Conservation (phyloP, 2,113 vertebrate species). For the Poeciliopsis retropinna region DNA sequence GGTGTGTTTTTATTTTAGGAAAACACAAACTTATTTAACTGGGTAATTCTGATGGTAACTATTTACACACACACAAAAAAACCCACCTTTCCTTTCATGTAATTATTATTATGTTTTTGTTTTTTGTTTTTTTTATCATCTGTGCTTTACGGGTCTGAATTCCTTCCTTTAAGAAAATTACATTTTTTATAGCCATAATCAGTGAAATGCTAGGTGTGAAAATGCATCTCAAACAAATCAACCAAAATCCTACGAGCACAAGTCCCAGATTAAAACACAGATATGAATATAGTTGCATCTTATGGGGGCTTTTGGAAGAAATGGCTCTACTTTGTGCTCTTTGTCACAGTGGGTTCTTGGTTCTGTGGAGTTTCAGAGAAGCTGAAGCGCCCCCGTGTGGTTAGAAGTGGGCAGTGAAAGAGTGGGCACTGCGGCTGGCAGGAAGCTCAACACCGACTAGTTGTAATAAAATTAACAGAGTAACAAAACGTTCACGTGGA, state of each 20-base stretch:
- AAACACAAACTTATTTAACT: constrained; percentile 47
- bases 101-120: constrained; percentile 2
- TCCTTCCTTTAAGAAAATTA: constrained; percentile 5
- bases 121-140: background rate
- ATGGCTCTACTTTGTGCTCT: constrained; percentile 65
- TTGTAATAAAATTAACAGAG: constrained; percentile 66
- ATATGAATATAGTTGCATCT: constrained; percentile 45
- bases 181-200: background rate
- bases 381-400: constrained; percentile 57
- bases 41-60: constrained; percentile 32
- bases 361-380: constrained; percentile 54
- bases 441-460: constrained; percentile 66
- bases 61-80: constrained; percentile 38
- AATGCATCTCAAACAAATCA: constrained; percentile 35
- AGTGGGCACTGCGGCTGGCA: constrained; percentile 72
- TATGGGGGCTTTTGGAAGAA: constrained; percentile 33
- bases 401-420: constrained; percentile 69
- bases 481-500: constrained; percentile 63
- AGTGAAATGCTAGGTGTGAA: constrained; percentile 46
- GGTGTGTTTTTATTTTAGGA: constrained; percentile 44
- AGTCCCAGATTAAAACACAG: constrained; percentile 37
- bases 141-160: constrained; percentile 32
- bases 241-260: constrained; percentile 42
- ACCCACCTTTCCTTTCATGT: constrained; percentile 30
- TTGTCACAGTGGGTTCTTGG: constrained; percentile 67